These are phyloP conservation scores for Argyra leucocephala DNA, from an alignment of 2,888 invertebrate species.

Conservation along the genomic window DNA sequence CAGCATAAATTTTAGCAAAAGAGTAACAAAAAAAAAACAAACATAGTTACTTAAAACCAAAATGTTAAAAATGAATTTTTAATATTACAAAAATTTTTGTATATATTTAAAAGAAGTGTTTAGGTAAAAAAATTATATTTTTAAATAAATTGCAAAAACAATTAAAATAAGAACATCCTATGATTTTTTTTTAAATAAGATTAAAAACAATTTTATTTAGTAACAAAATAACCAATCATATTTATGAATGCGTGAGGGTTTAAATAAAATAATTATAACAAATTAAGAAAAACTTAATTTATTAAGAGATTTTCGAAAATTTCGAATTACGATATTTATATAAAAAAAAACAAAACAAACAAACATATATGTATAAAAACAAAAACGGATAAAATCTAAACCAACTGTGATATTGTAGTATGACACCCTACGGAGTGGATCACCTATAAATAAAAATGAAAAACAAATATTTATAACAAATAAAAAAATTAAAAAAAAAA, in stretches of 20 bases:
- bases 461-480: background rate
- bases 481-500: background rate
- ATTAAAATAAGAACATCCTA: background rate
- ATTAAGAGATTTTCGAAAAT: background rate
- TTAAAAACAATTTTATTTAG: background rate
- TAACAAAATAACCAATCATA: background rate
- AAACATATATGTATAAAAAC: background rate
- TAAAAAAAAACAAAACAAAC: background rate
- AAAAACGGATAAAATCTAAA: background rate
- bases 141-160: background rate
- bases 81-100: background rate
- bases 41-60: background rate
- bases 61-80: background rate
- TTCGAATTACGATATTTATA: background rate
- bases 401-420: conserved; percentile 11
- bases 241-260: background rate
- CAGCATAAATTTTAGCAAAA: no score
- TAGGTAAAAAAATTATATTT: conserved; percentile 1
- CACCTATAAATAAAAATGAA: background rate
- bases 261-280: background rate
- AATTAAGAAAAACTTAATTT: background rate
- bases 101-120: background rate
- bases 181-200: background rate
- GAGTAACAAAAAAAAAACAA: background rate
- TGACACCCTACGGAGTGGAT: conserved; percentile 8